Conservation (phyloP, 37 sponge, comb jelly and placozoan genomes). For the Spongia lamella region DNA sequence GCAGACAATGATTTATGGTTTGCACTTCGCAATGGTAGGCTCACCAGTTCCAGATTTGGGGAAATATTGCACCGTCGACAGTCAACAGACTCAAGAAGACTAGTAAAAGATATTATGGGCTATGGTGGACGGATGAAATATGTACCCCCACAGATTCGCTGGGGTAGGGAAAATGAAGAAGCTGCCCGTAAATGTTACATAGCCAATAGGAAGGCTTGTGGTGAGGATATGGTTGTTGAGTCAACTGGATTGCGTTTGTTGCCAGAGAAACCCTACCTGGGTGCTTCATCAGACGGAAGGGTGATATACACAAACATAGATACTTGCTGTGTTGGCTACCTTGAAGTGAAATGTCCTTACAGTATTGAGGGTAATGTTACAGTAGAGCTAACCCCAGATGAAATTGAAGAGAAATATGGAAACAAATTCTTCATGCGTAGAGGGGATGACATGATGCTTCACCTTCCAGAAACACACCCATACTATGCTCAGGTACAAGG, state of each 20-base stretch:
- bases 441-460: background rate
- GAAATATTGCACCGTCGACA: no score
- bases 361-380: background rate
- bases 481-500: constrained; percentile 50
- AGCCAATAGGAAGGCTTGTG: constrained; percentile 3
- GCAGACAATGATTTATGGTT: no score
- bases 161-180: constrained; percentile 3
- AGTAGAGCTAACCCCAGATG: background rate
- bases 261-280: background rate
- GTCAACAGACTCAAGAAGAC: background rate
- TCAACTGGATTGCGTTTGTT: constrained; percentile 6
- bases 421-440: constrained; percentile 12
- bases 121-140: background rate
- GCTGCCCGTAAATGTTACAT: no score
- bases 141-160: constrained; percentile 1
- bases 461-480: background rate
- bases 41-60: no score
- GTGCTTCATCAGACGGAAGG: no score
- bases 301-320: background rate
- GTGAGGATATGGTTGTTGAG: constrained; percentile 4
- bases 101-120: background rate
- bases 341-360: no score
- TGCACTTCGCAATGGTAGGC: no score
- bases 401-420: constrained; percentile 23
- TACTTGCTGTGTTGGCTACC: background rate